Conservation (phyloP, 1,140 invertebrate genomes). For the Anoplophora glabripennis region DNA sequence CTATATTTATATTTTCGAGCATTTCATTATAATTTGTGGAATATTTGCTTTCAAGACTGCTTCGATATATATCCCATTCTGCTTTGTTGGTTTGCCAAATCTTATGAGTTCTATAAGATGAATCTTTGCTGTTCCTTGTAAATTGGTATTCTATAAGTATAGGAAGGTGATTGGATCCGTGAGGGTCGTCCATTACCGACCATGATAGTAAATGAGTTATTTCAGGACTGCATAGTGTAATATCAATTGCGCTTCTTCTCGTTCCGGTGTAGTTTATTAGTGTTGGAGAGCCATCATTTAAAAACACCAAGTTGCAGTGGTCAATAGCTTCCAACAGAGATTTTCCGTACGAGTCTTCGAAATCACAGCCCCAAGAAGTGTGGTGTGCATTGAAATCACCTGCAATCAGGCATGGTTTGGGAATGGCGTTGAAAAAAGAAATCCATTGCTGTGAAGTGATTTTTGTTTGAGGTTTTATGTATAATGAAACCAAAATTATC, state of each 20-base stretch:
- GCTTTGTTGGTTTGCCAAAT: conserved; percentile 1
- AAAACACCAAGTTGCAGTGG: not conserved
- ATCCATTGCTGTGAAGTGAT: too few species aligned
- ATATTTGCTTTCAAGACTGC: not conserved
- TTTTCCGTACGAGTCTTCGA: conserved; percentile 2
- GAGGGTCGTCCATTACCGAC: too few species aligned
- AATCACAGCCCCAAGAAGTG: conserved; percentile 1
- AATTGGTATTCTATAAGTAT: conserved; percentile 4
- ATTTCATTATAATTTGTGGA: not conserved
- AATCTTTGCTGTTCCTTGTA: not conserved
- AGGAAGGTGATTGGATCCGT: conserved; percentile 3
- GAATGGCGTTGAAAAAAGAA: conserved; percentile 6
- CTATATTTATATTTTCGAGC: not conserved
- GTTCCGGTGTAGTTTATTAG: not conserved
- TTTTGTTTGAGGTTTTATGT: too few species aligned
- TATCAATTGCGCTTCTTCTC: not conserved
- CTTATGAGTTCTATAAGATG: conserved; percentile 2
- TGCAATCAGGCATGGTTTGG: conserved; percentile 2
- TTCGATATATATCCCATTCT: not conserved
- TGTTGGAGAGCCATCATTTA: conserved; percentile 3
- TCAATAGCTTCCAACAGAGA: not conserved
- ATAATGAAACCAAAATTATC: too few species aligned
- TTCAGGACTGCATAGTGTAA: not conserved
- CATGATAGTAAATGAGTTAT: too few species aligned
- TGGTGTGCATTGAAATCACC: conserved; percentile 9